Percentiles rank a stretch among this genome's conserved stretches.
phyloP scores from a whole-genome alignment of 2,113 vertebrate species.

The Plecturocebus donacophilus region DNA sequence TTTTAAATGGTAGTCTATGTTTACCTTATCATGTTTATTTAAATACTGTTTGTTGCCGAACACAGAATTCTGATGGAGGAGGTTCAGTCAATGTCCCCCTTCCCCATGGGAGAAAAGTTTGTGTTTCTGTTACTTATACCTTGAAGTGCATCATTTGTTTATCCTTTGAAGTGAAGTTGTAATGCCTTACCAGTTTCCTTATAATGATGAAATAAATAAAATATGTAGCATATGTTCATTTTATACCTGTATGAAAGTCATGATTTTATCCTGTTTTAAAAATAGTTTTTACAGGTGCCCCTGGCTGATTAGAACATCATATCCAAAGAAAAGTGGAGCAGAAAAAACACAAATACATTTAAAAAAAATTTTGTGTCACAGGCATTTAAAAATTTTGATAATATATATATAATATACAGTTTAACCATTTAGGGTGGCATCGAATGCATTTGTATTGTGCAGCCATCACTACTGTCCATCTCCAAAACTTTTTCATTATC shows the following conservation, averaged over 20 bases:
- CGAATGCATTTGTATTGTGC: not conserved
- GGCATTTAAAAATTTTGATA: not conserved
- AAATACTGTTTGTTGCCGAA: not conserved
- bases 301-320: not conserved
- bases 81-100: not conserved
- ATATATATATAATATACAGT: not conserved
- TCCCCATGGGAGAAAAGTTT: not conserved
- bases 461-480: not conserved
- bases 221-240: not conserved
- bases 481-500: not conserved
- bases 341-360: not conserved
- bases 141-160: not conserved
- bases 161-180: not conserved
- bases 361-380: not conserved
- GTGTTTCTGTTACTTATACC: not conserved
- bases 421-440: not conserved
- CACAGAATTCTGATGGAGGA: not conserved
- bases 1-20: not conserved
- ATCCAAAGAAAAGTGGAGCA: not conserved
- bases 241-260: not conserved
- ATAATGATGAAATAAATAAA: not conserved
- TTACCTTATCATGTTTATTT: not conserved
- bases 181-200: not conserved
- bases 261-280: not conserved
- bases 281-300: not conserved